Evolutionary conservation across 2,888 invertebrate species (phyloP).

Genomic region (Drosophila anceps): DNA sequence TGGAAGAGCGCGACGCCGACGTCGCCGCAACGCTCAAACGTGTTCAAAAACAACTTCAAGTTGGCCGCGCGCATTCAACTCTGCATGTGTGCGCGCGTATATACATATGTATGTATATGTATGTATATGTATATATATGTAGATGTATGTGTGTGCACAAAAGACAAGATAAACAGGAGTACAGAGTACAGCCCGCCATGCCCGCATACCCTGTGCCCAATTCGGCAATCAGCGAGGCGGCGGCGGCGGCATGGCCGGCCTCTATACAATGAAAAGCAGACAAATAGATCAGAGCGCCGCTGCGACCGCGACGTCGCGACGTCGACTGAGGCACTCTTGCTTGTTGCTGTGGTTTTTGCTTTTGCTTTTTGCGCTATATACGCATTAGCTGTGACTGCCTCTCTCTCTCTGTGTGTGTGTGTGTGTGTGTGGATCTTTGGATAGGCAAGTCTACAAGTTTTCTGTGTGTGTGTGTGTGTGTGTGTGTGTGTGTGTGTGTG

Average conservation of each 20-base stretch:
- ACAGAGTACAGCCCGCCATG: constrained; percentile 16
- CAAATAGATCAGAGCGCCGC: constrained; percentile 58
- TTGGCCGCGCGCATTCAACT: constrained; percentile 46
- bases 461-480: neutral
- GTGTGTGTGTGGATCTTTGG: constrained; percentile 30
- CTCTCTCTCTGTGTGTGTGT: constrained; percentile 19
- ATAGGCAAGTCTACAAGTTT: constrained; percentile 30
- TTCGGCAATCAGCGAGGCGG: constrained; percentile 42
- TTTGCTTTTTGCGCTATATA: constrained; percentile 60
- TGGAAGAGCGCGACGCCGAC: constrained; percentile 7
- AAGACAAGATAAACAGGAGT: constrained; percentile 68
- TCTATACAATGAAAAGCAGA: constrained; percentile 43
- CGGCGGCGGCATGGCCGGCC: too few relatives aligned
- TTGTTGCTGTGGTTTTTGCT: constrained; percentile 41
- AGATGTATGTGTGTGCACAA: constrained; percentile 18
- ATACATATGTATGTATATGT: constrained; percentile 8
- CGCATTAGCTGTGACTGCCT: constrained; percentile 16
- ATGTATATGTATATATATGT: constrained; percentile 10
- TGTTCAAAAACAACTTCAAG: constrained; percentile 71
- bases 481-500: constrained; percentile 3
- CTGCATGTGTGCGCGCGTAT: constrained; percentile 2
- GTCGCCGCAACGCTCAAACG: constrained; percentile 47
- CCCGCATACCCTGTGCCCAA: constrained; percentile 53
- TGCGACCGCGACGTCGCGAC: constrained; percentile 22
- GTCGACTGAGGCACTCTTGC: constrained; percentile 34